These are phyloP conservation scores for Sitta carolinensis DNA, from an alignment of 2,797 vertebrate species.

Conservation along the genomic window DNA sequence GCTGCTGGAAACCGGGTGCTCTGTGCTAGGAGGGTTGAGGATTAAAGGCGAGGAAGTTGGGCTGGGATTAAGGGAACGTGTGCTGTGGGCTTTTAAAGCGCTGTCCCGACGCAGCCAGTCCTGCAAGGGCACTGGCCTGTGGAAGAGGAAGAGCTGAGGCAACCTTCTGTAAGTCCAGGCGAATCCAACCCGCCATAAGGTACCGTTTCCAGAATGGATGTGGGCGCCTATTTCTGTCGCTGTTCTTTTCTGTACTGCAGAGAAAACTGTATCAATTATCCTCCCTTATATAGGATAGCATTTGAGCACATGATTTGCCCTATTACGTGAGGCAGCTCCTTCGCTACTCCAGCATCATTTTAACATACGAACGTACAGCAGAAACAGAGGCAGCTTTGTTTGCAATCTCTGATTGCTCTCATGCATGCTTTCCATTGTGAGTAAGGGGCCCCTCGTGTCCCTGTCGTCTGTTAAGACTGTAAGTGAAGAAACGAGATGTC, in stretches of 20 bases:
- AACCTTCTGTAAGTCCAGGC: background rate
- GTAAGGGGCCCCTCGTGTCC: background rate
- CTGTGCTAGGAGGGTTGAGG: rapidly evolving
- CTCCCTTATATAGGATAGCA: rapidly evolving
- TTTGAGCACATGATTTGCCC: background rate
- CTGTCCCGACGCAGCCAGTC: background rate
- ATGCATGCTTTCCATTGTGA: background rate
- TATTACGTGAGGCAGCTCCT: background rate
- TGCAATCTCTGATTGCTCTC: background rate
- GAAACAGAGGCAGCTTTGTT: conserved; percentile 13
- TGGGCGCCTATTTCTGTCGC: background rate
- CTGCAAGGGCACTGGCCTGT: background rate
- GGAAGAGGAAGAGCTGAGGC: background rate
- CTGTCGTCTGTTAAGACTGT: background rate
- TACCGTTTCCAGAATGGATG: background rate
- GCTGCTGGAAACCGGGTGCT: background rate
- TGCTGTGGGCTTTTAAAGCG: background rate
- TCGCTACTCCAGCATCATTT: background rate
- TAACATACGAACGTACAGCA: background rate
- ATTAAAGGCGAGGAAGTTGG: background rate
- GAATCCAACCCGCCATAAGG: background rate
- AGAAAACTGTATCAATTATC: background rate
- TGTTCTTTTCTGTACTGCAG: background rate
- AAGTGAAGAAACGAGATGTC: background rate
- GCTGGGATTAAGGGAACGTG: background rate